These are phyloP conservation scores for Ctenopoma multispine DNA, from an alignment of 2,797 vertebrate genomes.

Conservation along the genomic window DNA sequence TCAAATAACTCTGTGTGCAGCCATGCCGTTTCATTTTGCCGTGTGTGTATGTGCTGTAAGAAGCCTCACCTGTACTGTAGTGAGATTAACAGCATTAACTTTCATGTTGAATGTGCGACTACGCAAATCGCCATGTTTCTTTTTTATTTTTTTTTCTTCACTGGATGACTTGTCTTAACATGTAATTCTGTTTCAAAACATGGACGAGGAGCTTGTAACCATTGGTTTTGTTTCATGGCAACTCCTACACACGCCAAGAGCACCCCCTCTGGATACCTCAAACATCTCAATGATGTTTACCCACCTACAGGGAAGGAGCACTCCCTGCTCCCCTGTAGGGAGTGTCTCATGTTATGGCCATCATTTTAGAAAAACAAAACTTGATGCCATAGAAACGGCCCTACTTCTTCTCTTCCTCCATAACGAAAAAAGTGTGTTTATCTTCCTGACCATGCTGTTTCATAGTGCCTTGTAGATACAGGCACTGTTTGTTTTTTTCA, in stretches of 20 bases:
- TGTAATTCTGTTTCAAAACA: conserved; percentile 54
- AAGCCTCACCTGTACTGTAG: conserved; percentile 15
- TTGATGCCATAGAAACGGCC: conserved; percentile 63
- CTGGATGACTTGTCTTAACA: conserved; percentile 63
- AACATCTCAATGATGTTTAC: conserved; percentile 74
- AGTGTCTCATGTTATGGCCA: conserved; percentile 65
- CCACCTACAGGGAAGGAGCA: conserved; percentile 58
- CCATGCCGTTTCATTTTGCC: background rate
- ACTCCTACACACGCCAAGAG: conserved; percentile 65
- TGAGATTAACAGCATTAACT: conserved; percentile 28
- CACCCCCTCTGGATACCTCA: conserved; percentile 68
- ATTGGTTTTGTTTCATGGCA: conserved; percentile 70
- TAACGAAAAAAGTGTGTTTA: conserved; percentile 45
- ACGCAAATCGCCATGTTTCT: conserved; percentile 26
- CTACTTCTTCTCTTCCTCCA: background rate
- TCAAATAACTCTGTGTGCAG: background rate
- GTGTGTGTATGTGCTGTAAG: background rate
- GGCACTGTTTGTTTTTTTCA: background rate
- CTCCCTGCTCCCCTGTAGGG: conserved; percentile 60
- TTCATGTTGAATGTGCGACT: conserved; percentile 24
- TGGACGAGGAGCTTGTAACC: conserved; percentile 52
- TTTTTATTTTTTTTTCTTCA: background rate
- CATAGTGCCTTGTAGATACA: conserved; percentile 34
- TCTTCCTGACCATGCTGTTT: conserved; percentile 58
- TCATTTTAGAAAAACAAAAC: conserved; percentile 74